Evolutionary conservation across 2,797 vertebrate genomes (phyloP), one percentile per base, ranked within the genome.

Genomic region (Leptoclinus maculatus): DNA sequence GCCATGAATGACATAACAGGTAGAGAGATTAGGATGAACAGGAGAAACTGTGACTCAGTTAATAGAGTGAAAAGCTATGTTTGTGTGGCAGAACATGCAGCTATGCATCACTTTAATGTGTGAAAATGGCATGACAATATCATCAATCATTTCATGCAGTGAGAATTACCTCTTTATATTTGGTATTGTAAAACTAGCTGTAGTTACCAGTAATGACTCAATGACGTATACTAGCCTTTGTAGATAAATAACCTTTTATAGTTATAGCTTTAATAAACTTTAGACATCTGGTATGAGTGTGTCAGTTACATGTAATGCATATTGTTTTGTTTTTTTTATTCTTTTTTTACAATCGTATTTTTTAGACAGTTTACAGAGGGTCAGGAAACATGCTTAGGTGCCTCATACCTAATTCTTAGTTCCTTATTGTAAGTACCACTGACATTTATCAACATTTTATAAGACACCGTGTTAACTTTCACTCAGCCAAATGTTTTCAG

Each of bases 401-500:
- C 38, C 43, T 60, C 9, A 68, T 76, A 29, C 43, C 19, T 54
- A 51, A 41, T 66, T 78, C 57, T 41, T 56, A 43, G 60, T 64
- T 86, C 56, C 41, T 65, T 75, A 64, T 84, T 75, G 2, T 78
- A 57, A 64, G 43, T 56, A 54, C 58, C 53, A 72, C 67, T 1
- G 1, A 79, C 77, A 76, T 87, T 88, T 81, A 82, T 86, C 74
- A 86, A 71, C 65, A 77, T 83, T 88, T 87, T 82, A 84, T 83
- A 73, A 82, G 88, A 83, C 78, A 79, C 67, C 45, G 43, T 81
- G 86, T 87, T 89, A 85, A 82, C 60, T 88, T 86, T 82, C 57
- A 59, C 68, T 86, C 67, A 27, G 79, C 84, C 87, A 84, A 86
- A 90, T 90, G 77, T 88, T 90, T 94, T 69, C 78, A 79, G 79